Evolutionary conservation across 1,140 invertebrate genomes (phyloP).

Genomic region (Calephelis virginiensis): DNA sequence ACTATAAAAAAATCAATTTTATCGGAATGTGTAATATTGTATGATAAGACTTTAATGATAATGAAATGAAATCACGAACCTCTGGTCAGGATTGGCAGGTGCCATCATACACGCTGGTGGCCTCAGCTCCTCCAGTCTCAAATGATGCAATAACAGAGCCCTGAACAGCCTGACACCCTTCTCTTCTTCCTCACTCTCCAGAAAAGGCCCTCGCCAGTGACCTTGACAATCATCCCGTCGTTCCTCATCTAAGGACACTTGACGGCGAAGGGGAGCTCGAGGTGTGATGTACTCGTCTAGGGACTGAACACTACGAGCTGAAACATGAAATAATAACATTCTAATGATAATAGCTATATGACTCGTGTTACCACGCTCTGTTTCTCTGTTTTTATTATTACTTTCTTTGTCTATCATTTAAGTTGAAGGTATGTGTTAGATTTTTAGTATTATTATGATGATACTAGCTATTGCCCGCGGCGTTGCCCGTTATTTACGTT

Average conservation of each 20-base stretch:
- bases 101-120: conserved; percentile 62
- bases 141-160: conserved; percentile 60
- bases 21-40: too few relatives aligned
- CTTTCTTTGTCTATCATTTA: background rate
- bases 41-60: too few relatives aligned
- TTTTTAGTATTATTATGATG: too few relatives aligned
- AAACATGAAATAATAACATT: conserved; percentile 19
- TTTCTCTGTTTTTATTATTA: background rate
- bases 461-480: too few relatives aligned
- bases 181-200: conserved; percentile 64
- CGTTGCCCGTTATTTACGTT: too few relatives aligned
- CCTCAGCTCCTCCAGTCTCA: conserved; percentile 58
- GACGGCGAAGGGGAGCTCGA: conserved; percentile 57
- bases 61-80: conserved; percentile 31
- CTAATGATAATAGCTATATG: too few relatives aligned
- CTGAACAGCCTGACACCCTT: conserved; percentile 65
- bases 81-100: conserved; percentile 56
- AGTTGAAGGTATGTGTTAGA: too few relatives aligned
- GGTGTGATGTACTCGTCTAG: conserved; percentile 66
- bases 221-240: conserved; percentile 65
- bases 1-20: too few relatives aligned
- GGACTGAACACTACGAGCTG: conserved; percentile 62
- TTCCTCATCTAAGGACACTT: conserved; percentile 68
- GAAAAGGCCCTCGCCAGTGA: conserved; percentile 60
- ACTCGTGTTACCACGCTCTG: too few relatives aligned